phyloP scores from a whole-genome alignment of 2,113 vertebrate species.

The Salminus brasiliensis region DNA sequence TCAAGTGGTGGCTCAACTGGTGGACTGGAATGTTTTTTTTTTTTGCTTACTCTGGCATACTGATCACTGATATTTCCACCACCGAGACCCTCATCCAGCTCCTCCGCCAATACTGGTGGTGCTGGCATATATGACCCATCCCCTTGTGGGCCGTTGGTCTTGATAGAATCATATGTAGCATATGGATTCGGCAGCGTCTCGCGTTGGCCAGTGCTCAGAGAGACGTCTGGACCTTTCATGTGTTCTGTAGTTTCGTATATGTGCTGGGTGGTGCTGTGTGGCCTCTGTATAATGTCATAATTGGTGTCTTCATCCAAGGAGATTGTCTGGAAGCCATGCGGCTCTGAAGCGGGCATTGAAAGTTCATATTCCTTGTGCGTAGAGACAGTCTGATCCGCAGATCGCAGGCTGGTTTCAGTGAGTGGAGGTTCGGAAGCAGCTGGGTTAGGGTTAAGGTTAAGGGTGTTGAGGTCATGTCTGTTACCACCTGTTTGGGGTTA shows the following conservation, averaged over 20 bases:
- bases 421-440: not conserved
- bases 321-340: not conserved
- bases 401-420: not conserved
- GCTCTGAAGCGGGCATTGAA: not conserved
- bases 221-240: not conserved
- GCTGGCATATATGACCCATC: not conserved
- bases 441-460: not conserved
- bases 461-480: not conserved
- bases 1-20: constrained; percentile 28
- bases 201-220: constrained; percentile 20
- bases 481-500: constrained; percentile 29
- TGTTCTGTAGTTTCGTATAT: constrained; percentile 24
- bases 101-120: not conserved
- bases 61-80: constrained; percentile 9
- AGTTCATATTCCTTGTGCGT: not conserved
- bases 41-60: constrained; percentile 56
- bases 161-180: not conserved
- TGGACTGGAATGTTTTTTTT: not conserved
- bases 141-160: not conserved
- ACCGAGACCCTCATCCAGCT: not conserved
- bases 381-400: not conserved
- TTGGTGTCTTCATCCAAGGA: not conserved
- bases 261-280: not conserved
- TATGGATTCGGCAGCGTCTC: constrained; percentile 7
- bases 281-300: not conserved